Percentiles rank a stretch among this genome's conserved stretches.
Evolutionary conservation across 2,888 invertebrate genomes (phyloP).

Genomic region (Cetonia aurata): DNA sequence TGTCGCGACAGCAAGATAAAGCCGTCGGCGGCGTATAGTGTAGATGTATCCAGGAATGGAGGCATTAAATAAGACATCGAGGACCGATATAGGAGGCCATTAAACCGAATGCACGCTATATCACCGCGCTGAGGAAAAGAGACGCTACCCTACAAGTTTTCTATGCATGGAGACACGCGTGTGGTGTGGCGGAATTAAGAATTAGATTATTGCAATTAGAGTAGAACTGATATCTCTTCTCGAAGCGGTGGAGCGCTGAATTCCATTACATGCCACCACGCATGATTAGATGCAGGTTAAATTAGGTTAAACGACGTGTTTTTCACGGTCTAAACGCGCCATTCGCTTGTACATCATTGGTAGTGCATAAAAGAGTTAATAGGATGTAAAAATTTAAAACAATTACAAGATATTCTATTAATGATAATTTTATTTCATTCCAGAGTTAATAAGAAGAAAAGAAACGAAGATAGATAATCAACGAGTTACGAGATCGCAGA

Average conservation of each 20-base stretch:
- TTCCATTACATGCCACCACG: slow-evolving; percentile 25
- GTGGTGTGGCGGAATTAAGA: slow-evolving; percentile 5
- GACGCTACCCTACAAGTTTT: neutral
- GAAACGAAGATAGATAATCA: too few species aligned
- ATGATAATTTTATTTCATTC: too few species aligned
- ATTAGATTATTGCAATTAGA: slow-evolving; percentile 40
- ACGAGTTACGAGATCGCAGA: too few species aligned
- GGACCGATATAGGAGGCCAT: slow-evolving; percentile 6
- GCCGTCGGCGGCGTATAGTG: neutral
- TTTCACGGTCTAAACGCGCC: slow-evolving; percentile 6
- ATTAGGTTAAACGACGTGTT: slow-evolving; percentile 37
- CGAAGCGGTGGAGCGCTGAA: neutral
- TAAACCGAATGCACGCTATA: slow-evolving; percentile 4
- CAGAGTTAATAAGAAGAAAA: too few species aligned
- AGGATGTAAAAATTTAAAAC: too few species aligned
- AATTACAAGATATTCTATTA: too few species aligned
- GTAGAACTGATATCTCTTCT: slow-evolving; percentile 33
- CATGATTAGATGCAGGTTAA: slow-evolving; percentile 37
- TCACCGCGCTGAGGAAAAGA: neutral
- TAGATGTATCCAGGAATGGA: slow-evolving; percentile 1
- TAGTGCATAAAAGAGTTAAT: slow-evolving; percentile 1
- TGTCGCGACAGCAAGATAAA: slow-evolving; percentile 14
- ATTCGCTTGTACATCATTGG: slow-evolving; percentile 8
- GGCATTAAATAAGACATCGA: slow-evolving; percentile 25
- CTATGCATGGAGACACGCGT: neutral